Evolutionary conservation across 2,888 invertebrate species (phyloP), one percentile per base, ranked within the genome.

Genomic region (Mesorhabditis spiculigera): DNA sequence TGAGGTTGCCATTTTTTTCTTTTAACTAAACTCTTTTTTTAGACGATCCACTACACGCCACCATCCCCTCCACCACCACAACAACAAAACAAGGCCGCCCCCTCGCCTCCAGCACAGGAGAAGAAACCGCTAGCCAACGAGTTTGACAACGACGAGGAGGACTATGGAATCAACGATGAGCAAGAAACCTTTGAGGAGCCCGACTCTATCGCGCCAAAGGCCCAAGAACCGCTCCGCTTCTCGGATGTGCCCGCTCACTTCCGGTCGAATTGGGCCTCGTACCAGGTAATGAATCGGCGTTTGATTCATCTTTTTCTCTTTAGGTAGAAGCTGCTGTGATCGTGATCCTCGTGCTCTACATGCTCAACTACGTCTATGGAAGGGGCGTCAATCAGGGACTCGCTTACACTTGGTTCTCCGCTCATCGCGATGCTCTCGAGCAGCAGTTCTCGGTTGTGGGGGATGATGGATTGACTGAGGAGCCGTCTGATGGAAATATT

Each of bases 201-300:
- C n/a, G 62, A 69, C 3, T 73, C 73, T n/a, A 69, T 66, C 5
- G 63, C 42, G 44, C 69, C 58, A 8, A 72, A 68, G 44, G 58
- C 71, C n/a, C 75, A 76, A 65, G 5, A 68, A 5, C 16, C 5
- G 62, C 28, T 63, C 42, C 8, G 28, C 43, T 43, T 58, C 61
- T 63, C 76, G 43, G 62, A 89, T 88, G 88, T 90, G 76, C 93
- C 93, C 66, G 88, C 92, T 72, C 91, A 91, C 87, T 87, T 92
- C 70, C 90, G 93, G 42, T 92, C 93, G 3, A 93, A 93, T 86
- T 98, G 95, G 97, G 94, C 95, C 85, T 94, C 94, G 74, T 97
- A 94, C 87, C 95, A 95, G 90, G n/a, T n/a, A n/a, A n/a, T n/a
- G n/a, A n/a, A n/a, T n/a, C n/a, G n/a, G n/a, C n/a, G n/a, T n/a